Conservation (phyloP, 2,797 vertebrate genomes). For the Spea hammondii region DNA sequence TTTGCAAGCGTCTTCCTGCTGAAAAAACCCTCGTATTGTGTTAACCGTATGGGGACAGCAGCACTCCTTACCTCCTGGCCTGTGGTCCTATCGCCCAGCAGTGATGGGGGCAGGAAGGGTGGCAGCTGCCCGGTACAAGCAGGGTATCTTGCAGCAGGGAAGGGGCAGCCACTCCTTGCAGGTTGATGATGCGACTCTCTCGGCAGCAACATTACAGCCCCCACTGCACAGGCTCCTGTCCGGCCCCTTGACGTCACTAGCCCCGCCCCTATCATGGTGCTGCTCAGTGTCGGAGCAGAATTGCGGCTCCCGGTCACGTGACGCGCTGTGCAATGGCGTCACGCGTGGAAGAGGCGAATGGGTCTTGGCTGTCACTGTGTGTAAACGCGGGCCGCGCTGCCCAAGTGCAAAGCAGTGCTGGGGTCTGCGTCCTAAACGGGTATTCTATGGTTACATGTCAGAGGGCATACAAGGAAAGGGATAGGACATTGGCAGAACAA, state of each 20-base stretch:
- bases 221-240: slow-evolving; percentile 27
- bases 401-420: too few relatives aligned
- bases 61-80: neutral
- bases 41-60: neutral
- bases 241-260: slow-evolving; percentile 19
- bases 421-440: too few relatives aligned
- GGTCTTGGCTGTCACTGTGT: too few relatives aligned
- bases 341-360: too few relatives aligned
- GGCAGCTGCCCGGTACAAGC: too few relatives aligned
- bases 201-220: slow-evolving; percentile 28
- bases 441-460: too few relatives aligned
- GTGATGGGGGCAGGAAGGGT: neutral
- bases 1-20: neutral
- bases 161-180: slow-evolving; percentile 46
- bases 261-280: slow-evolving; percentile 11
- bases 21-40: neutral
- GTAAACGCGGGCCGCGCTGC: too few relatives aligned
- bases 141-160: slow-evolving; percentile 26
- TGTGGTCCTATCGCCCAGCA: too few relatives aligned
- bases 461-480: too few relatives aligned
- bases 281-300: neutral
- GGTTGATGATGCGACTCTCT: slow-evolving; percentile 42
- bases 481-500: too few relatives aligned
- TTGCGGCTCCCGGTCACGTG: neutral
- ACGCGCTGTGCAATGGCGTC: neutral